Conservation (phyloP, 1,140 invertebrate genomes). For the Ganaspis sp. region DNA sequence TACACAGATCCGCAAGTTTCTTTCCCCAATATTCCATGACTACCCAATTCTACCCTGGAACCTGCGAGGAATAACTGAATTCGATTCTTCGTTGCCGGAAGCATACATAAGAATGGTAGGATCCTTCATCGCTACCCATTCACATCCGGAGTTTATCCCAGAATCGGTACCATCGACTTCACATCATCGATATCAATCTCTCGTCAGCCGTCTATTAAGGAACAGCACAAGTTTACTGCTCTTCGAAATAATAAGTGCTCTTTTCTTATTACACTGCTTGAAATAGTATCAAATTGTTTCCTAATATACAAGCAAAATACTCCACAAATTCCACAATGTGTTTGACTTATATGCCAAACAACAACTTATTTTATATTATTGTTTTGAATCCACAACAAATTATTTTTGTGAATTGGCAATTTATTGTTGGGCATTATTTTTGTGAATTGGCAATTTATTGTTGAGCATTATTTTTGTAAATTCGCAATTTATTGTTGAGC, state of each 20-base stretch:
- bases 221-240: not conserved
- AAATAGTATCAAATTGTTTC: not conserved
- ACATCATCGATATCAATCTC: conserved; percentile 25
- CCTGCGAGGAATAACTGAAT: conserved; percentile 28
- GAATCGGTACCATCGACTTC: conserved; percentile 10
- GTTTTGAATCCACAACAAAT: too few species aligned
- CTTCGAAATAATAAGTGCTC: not conserved
- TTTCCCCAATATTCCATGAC: conserved; percentile 15
- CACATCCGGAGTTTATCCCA: conserved; percentile 13
- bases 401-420: too few species aligned
- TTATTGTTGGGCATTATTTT: too few species aligned
- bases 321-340: too few species aligned
- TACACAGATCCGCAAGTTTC: conserved; percentile 36
- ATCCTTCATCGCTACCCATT: not conserved
- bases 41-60: conserved; percentile 22
- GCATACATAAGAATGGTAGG: conserved; percentile 18
- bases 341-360: too few species aligned
- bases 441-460: too few species aligned
- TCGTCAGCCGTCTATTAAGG: not conserved
- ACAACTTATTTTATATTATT: too few species aligned
- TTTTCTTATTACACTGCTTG: not conserved
- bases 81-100: conserved; percentile 24
- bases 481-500: too few species aligned
- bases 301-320: too few species aligned
- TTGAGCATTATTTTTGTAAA: too few species aligned